Conservation (phyloP, 2,888 invertebrate genomes). For the Cephonodes hylas region DNA sequence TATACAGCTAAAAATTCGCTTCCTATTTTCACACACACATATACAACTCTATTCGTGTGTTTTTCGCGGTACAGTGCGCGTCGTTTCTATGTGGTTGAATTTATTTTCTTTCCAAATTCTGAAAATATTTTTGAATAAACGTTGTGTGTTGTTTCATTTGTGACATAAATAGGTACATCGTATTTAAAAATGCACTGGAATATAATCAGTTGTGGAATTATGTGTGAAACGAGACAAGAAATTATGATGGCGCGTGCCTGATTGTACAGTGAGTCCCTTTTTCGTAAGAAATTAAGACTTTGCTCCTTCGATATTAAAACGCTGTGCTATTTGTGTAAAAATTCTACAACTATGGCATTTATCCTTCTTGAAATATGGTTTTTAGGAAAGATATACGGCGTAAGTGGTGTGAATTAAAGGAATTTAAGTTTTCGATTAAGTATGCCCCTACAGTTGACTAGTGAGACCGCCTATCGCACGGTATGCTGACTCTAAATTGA, state of each 20-base stretch:
- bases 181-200: conserved; percentile 10
- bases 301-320: conserved; percentile 52
- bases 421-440: conserved; percentile 68
- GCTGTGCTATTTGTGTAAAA: conserved; percentile 49
- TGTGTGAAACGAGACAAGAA: conserved; percentile 28
- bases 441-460: conserved; percentile 34
- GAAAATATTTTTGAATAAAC: conserved; percentile 11
- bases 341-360: conserved; percentile 46
- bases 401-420: conserved; percentile 54
- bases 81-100: conserved; percentile 51
- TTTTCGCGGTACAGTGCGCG: conserved; percentile 68
- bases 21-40: conserved; percentile 36
- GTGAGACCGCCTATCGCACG: conserved; percentile 46
- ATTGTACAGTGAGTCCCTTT: conserved; percentile 53
- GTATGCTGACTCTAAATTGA: conserved; percentile 51
- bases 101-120: conserved; percentile 52
- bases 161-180: conserved; percentile 32
- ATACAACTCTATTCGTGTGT: conserved; percentile 39
- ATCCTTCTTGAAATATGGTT: conserved; percentile 35
- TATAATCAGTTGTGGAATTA: conserved; percentile 14
- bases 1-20: conserved; percentile 22
- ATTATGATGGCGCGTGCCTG: conserved; percentile 73
- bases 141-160: conserved; percentile 32
- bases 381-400: conserved; percentile 29
- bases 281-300: conserved; percentile 69